phyloP scores from a whole-genome alignment of 2,888 invertebrate genomes.

The Plutella xylostella region DNA sequence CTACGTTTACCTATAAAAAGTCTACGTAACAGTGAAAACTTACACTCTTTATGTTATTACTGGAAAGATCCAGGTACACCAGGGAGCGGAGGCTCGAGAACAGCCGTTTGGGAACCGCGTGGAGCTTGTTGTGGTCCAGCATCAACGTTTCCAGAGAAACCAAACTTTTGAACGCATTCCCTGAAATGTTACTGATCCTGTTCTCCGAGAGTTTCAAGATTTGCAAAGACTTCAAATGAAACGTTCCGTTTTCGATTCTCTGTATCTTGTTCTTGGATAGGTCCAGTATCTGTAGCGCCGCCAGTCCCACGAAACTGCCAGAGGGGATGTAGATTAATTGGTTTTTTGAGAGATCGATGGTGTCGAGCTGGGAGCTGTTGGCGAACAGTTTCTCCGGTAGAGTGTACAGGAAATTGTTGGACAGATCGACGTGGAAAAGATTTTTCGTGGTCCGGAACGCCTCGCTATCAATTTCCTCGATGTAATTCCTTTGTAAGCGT shows the following conservation, averaged over 20 bases:
- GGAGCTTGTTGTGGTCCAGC: slow-evolving; percentile 66
- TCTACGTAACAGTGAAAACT: too few relatives aligned
- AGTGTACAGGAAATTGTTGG: slow-evolving; percentile 72
- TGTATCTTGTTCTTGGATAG: slow-evolving; percentile 76
- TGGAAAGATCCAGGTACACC: slow-evolving; percentile 64
- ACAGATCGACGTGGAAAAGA: slow-evolving; percentile 76
- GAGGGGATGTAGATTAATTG: slow-evolving; percentile 69
- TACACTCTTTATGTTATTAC: slow-evolving; percentile 62
- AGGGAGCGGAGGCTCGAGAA: slow-evolving; percentile 62
- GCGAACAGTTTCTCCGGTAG: slow-evolving; percentile 71
- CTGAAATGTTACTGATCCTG: slow-evolving; percentile 69
- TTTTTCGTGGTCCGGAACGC: slow-evolving; percentile 70
- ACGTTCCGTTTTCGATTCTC: slow-evolving; percentile 67
- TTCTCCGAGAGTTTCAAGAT: slow-evolving; percentile 78
- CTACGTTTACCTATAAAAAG: too few relatives aligned
- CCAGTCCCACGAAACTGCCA: slow-evolving; percentile 67
- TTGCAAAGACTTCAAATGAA: slow-evolving; percentile 69
- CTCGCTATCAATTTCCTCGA: slow-evolving; percentile 71
- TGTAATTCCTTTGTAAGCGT: slow-evolving; percentile 73
- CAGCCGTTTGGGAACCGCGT: slow-evolving; percentile 51
- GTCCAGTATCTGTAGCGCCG: slow-evolving; percentile 75
- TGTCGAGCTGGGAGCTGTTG: slow-evolving; percentile 68
- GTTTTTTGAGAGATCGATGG: slow-evolving; percentile 77
- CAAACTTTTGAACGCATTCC: slow-evolving; percentile 65
- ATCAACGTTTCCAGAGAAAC: slow-evolving; percentile 64